Percentiles rank a stretch among this genome's conserved stretches.
Conservation (phyloP, 2,113 vertebrate genomes). For the Charina bottae region DNA sequence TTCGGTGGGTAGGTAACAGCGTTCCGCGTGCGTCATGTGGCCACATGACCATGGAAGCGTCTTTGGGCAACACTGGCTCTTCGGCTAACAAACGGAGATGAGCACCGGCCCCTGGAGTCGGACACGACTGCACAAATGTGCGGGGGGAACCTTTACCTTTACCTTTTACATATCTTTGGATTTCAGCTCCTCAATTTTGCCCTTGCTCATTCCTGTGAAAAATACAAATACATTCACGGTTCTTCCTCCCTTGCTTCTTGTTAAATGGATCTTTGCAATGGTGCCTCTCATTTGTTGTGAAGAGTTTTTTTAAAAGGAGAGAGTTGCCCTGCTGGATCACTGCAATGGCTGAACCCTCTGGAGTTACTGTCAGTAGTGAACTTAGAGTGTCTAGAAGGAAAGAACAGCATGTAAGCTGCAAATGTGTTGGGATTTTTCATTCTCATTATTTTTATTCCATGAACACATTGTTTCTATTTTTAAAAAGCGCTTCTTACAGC, state of each 20-base stretch:
- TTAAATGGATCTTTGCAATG: not conserved
- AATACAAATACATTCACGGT: slow-evolving; percentile 26
- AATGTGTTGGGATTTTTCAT: not conserved
- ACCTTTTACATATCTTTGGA: not conserved
- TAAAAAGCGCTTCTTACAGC: not conserved
- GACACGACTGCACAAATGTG: no score
- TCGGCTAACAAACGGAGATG: no score
- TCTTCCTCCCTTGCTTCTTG: slow-evolving; percentile 21
- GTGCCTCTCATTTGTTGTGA: not conserved
- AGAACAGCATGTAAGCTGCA: not conserved
- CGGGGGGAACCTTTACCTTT: no score
- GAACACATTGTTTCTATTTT: not conserved
- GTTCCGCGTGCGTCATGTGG: no score
- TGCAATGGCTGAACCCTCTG: not conserved
- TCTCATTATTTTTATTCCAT: not conserved
- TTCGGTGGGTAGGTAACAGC: no score
- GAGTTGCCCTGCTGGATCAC: not conserved
- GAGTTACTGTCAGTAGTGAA: not conserved
- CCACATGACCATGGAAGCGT: no score
- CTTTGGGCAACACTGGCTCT: no score
- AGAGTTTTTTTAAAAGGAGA: slow-evolving; percentile 23
- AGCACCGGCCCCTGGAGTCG: no score
- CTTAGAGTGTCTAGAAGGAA: not conserved
- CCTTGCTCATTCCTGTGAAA: slow-evolving; percentile 21
- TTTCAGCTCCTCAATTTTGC: slow-evolving; percentile 28